Conservation (phyloP, 2,888 invertebrate species). For the Caenorhabditis afra region DNA sequence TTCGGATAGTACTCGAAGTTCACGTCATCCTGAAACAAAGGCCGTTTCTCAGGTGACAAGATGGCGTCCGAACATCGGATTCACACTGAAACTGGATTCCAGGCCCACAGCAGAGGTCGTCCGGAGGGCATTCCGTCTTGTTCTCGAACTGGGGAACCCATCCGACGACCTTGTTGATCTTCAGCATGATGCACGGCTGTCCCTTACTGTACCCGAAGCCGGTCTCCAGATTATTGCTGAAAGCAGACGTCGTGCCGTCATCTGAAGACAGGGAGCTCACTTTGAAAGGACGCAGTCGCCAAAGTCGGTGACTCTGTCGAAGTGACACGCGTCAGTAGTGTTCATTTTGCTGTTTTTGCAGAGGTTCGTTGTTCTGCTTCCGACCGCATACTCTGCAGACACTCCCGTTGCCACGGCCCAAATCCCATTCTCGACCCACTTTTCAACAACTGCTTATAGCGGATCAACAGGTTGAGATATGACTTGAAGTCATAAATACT, state of each 20-base stretch:
- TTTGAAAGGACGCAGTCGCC: conserved; percentile 42
- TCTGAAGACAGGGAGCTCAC: conserved; percentile 3
- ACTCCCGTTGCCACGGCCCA: not conserved
- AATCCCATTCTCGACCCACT: conserved; percentile 12
- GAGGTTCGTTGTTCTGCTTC: not conserved
- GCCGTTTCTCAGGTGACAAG: not conserved
- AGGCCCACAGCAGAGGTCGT: conserved; percentile 40
- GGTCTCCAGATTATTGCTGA: conserved; percentile 39
- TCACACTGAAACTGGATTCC: conserved; percentile 49
- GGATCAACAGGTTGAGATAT: conserved; percentile 57
- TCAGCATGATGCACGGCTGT: conserved; percentile 61
- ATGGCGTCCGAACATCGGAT: conserved; percentile 12
- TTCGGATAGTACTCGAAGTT: conserved; percentile 53
- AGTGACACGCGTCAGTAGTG: conserved; percentile 27
- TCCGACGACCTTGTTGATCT: conserved; percentile 59
- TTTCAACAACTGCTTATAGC: conserved; percentile 57
- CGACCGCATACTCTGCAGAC: not conserved
- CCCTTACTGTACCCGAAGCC: conserved; percentile 61
- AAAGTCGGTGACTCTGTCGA: conserved; percentile 41
- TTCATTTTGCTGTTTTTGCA: conserved; percentile 14
- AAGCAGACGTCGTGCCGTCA: not conserved
- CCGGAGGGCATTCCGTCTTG: conserved; percentile 1
- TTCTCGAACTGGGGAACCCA: conserved; percentile 40
- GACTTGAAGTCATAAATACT: conserved; percentile 51
- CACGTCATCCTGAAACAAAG: conserved; percentile 31